phyloP scores from a whole-genome alignment of 1,140 invertebrate genomes.

The Papilio helenus region DNA sequence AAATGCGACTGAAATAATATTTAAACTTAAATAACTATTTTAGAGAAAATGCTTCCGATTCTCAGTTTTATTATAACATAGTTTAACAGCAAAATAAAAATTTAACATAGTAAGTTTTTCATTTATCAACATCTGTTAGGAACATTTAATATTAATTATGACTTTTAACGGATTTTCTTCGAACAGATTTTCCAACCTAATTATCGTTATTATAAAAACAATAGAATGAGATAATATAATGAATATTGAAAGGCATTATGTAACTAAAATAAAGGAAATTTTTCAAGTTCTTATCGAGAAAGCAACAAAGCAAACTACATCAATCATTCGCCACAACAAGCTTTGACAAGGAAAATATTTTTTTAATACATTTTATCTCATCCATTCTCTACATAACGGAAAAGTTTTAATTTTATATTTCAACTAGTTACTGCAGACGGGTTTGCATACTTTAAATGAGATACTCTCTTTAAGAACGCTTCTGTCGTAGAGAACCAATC shows the following conservation, averaged over 20 bases:
- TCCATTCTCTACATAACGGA: background rate
- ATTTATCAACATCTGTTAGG: too few relatives aligned
- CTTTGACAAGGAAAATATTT: slow-evolving; percentile 19
- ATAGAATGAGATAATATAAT: background rate
- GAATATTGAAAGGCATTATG: background rate
- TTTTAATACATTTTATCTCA: background rate
- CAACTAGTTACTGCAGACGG: background rate
- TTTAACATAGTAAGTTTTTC: too few relatives aligned
- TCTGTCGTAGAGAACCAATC: too few relatives aligned
- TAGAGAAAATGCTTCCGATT: too few relatives aligned
- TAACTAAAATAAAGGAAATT: background rate
- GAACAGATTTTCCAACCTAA: background rate
- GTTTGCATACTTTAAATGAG: background rate
- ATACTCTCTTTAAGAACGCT: too few relatives aligned
- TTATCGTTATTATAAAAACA: background rate
- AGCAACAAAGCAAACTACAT: slow-evolving; percentile 16
- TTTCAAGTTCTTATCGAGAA: background rate
- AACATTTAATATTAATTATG: too few relatives aligned
- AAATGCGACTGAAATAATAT: background rate
- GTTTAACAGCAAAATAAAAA: too few relatives aligned
- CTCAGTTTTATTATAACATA: too few relatives aligned
- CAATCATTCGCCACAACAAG: slow-evolving; percentile 19
- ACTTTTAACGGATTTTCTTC: too few relatives aligned
- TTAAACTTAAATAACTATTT: background rate
- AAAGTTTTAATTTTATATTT: slow-evolving; percentile 14